These are phyloP conservation scores for Eledone cirrhosa DNA, from an alignment of 2,888 invertebrate genomes.

Conservation along the genomic window DNA sequence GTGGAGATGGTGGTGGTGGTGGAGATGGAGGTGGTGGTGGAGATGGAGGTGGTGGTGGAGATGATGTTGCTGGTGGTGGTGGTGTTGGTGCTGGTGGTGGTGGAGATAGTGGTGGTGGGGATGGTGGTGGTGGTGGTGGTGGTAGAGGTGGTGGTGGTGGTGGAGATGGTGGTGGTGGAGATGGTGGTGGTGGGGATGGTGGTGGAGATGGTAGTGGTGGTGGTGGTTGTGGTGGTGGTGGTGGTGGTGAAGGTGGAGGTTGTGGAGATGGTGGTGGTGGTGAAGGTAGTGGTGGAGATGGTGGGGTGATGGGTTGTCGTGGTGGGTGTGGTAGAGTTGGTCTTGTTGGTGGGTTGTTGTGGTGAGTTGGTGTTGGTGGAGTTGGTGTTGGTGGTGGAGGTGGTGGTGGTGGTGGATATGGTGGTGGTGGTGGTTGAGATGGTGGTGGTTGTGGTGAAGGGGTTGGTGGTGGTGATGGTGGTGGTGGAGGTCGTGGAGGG, in stretches of 20 bases:
- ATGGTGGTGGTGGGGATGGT: no score
- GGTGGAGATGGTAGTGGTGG: not conserved
- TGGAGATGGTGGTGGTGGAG: no score
- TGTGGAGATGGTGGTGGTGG: no score
- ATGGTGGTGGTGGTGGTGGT: no score
- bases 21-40: no score
- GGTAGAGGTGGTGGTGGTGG: no score
- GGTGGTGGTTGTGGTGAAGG: constrained; percentile 1
- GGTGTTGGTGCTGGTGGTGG: no score
- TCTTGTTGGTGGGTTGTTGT: not conserved
- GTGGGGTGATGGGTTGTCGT: not conserved
- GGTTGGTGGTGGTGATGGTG: not conserved
- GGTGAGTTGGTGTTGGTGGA: not conserved
- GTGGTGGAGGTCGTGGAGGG: not conserved
- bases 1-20: no score
- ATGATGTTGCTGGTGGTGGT: no score
- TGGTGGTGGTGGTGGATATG: not conserved
- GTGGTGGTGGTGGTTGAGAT: no score
- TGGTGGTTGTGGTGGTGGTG: not conserved
- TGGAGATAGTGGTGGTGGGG: no score
- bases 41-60: no score
- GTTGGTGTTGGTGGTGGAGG: not conserved
- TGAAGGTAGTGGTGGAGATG: not conserved
- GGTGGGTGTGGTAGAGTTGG: not conserved
- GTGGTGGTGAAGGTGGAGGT: not conserved